A percentile compares a stretch with the other conserved stretches of the same genome.
These are phyloP conservation scores for Diorhabda sublineata DNA, from an alignment of 1,140 invertebrate genomes.

Conservation along the genomic window DNA sequence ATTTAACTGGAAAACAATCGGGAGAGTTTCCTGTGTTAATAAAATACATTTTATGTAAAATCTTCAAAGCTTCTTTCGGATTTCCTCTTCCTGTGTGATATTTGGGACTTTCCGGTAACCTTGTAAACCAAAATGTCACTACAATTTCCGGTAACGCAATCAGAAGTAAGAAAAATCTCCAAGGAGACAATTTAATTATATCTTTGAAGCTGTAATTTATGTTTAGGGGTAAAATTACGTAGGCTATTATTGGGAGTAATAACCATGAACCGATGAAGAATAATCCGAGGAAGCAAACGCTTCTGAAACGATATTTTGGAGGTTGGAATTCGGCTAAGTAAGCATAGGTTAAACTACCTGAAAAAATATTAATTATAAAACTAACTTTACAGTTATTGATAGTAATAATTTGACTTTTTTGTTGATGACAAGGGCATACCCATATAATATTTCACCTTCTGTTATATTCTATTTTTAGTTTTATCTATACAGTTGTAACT, in stretches of 20 bases:
- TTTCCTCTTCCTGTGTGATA: slow-evolving; percentile 63
- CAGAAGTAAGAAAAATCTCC: slow-evolving; percentile 60
- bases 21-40: slow-evolving; percentile 54
- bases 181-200: slow-evolving; percentile 40
- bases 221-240: slow-evolving; percentile 46
- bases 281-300: slow-evolving; percentile 58
- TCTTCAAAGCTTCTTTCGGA: slow-evolving; percentile 55
- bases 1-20: slow-evolving; percentile 48
- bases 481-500: no score
- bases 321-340: slow-evolving; percentile 63
- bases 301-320: slow-evolving; percentile 52
- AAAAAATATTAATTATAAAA: slow-evolving; percentile 18
- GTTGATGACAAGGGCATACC: no score
- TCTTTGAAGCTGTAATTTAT: slow-evolving; percentile 21
- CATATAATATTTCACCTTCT: no score
- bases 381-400: no score
- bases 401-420: no score
- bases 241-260: slow-evolving; percentile 54
- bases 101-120: slow-evolving; percentile 73
- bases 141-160: slow-evolving; percentile 55
- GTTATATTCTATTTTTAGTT: no score
- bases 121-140: slow-evolving; percentile 51
- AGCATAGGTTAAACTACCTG: slow-evolving; percentile 54
- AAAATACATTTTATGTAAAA: slow-evolving; percentile 58
- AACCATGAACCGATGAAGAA: slow-evolving; percentile 61